These are phyloP conservation scores for Mnemiopsis leidyi DNA, from an alignment of 37 sponge, comb jelly and placozoan species.

Conservation along the genomic window DNA sequence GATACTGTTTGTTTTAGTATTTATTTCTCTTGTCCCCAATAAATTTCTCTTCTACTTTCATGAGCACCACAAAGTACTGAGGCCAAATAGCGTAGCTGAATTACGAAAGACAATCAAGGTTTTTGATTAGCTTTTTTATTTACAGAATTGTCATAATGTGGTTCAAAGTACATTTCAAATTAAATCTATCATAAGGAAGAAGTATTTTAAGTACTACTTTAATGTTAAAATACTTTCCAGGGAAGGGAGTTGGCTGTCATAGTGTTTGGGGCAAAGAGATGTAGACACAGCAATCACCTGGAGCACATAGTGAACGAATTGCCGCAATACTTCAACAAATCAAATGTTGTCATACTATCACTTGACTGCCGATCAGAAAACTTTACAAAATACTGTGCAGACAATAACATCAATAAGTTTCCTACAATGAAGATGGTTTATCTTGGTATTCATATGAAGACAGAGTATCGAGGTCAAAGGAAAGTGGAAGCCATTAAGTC, in stretches of 20 bases:
- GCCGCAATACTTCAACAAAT: not conserved
- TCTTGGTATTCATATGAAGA: slow-evolving; percentile 8
- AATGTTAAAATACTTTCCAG: not conserved
- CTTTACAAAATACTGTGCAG: not conserved
- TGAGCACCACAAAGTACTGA: not conserved
- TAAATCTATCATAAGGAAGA: too few relatives aligned
- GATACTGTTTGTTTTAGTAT: not conserved
- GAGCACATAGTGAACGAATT: slow-evolving; percentile 11
- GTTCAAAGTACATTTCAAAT: too few relatives aligned
- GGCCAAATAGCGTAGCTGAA: not conserved
- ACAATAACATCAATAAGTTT: not conserved
- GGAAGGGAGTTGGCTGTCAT: not conserved
- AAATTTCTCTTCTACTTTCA: not conserved
- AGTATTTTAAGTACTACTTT: too few relatives aligned
- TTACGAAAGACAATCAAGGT: not conserved
- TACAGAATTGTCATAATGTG: too few relatives aligned
- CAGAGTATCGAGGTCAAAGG: slow-evolving; percentile 16
- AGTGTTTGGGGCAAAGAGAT: not conserved
- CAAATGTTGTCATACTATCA: not conserved
- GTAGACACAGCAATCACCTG: not conserved
- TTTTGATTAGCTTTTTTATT: too few relatives aligned
- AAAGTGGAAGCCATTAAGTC: not conserved
- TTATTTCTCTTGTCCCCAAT: not conserved
- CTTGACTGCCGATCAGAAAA: not conserved
- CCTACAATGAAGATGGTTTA: not conserved